Conservation (phyloP, 2,113 vertebrate species). For the Cisticola juncidis region DNA sequence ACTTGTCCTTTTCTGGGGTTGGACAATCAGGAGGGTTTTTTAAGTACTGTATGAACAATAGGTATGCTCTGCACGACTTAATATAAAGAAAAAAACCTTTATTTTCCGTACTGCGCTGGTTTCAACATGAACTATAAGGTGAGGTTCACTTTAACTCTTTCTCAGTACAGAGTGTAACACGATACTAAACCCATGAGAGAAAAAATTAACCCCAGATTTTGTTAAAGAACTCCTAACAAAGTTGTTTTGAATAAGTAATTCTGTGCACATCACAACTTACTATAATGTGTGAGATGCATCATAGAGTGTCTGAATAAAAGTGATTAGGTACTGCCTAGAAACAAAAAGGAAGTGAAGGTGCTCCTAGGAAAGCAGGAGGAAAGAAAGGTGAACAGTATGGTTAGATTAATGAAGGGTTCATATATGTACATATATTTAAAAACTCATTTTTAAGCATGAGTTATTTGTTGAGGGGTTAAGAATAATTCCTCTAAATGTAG, state of each 20-base stretch:
- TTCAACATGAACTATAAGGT: background rate
- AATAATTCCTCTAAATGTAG: background rate
- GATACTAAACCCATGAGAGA: background rate
- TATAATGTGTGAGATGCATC: fast-evolving
- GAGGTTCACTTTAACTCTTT: background rate
- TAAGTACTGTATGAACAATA: background rate
- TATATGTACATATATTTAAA: background rate
- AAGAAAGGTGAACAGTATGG: background rate
- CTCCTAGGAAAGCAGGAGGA: background rate
- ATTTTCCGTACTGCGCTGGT: background rate
- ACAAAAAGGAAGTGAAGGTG: background rate
- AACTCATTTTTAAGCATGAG: background rate
- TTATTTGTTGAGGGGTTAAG: background rate
- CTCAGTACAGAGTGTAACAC: background rate
- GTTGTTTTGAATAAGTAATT: background rate
- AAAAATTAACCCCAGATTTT: background rate
- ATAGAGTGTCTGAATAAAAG: background rate
- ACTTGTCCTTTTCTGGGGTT: background rate
- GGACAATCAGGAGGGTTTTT: background rate
- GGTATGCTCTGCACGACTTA: background rate
- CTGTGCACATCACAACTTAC: background rate
- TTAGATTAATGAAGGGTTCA: background rate
- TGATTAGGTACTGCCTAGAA: background rate
- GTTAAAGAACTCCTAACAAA: background rate
- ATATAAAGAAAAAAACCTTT: background rate